phyloP scores from a whole-genome alignment of 1,140 invertebrate genomes.

The Akabosia matsudoensis region DNA sequence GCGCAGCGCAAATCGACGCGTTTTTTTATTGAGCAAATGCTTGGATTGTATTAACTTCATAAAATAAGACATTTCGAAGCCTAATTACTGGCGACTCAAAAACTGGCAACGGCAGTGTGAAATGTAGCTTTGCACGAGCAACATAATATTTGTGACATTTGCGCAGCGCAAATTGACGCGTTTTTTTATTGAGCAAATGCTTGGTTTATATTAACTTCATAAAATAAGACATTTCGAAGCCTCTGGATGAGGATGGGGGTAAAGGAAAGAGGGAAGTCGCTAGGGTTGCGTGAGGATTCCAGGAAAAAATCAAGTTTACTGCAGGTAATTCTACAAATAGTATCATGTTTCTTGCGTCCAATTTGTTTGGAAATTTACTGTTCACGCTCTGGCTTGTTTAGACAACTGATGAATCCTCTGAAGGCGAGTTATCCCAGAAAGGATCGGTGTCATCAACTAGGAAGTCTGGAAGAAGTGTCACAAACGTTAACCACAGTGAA shows the following conservation, averaged over 20 bases:
- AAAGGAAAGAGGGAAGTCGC: not conserved
- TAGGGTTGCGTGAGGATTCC: not conserved
- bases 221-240: no score
- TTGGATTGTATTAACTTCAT: no score
- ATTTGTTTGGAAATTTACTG: not conserved
- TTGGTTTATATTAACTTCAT: no score
- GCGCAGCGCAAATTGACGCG: no score
- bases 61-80: no score
- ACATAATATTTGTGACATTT: no score
- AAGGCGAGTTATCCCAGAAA: not conserved
- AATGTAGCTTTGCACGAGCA: no score
- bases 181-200: no score
- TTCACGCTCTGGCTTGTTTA: not conserved
- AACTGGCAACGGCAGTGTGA: no score
- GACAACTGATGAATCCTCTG: not conserved
- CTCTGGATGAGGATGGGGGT: not conserved
- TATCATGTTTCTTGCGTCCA: not conserved
- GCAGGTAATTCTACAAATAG: not conserved
- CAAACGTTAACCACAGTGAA: not conserved
- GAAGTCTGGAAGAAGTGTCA: not conserved
- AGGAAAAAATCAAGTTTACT: not conserved
- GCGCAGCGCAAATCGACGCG: no score
- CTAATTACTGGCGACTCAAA: no score
- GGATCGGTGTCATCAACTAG: not conserved
- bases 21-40: no score